These are phyloP conservation scores for Cataglyphis altisquamis DNA, from an alignment of 2,888 invertebrate species.

Conservation along the genomic window DNA sequence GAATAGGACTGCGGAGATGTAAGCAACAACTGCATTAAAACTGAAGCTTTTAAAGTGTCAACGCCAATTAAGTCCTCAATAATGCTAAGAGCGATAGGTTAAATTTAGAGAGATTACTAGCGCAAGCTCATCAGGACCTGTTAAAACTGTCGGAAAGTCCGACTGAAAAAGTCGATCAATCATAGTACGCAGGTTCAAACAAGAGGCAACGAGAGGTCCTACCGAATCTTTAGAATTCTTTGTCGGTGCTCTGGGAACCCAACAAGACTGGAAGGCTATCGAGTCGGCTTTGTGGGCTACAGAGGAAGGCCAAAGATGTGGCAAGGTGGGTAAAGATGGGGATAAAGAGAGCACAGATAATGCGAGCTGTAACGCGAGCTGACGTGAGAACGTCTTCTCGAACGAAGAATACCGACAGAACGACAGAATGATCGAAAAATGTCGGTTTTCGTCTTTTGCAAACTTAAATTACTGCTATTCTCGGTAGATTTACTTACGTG, in stretches of 20 bases:
- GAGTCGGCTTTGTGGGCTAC: constrained; percentile 61
- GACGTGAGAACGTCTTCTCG: constrained; percentile 69
- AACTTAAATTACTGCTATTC: constrained; percentile 30
- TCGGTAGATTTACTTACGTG: constrained; percentile 48
- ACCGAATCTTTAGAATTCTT: constrained; percentile 76
- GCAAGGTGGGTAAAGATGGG: constrained; percentile 44
- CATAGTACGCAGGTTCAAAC: constrained; percentile 49
- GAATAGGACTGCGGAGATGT: neutral
- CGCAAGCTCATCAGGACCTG: constrained; percentile 22
- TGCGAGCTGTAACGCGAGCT: constrained; percentile 65
- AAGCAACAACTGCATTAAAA: neutral
- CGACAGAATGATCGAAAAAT: constrained; percentile 35
- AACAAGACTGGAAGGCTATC: constrained; percentile 53
- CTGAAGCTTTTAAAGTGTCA: neutral
- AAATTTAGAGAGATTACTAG: neutral
- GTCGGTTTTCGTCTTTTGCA: constrained; percentile 25
- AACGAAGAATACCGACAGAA: constrained; percentile 41
- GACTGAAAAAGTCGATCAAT: constrained; percentile 68
- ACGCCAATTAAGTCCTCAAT: constrained; percentile 16
- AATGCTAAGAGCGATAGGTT: neutral
- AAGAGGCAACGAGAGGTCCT: constrained; percentile 48
- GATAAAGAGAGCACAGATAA: constrained; percentile 60
- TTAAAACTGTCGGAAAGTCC: constrained; percentile 42
- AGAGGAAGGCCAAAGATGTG: constrained; percentile 51
- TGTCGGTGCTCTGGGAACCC: constrained; percentile 68